Percentiles rank a stretch among this genome's conserved stretches.
These are phyloP conservation scores for Chrysemys picta DNA, from an alignment of 2,113 vertebrate genomes.

Conservation along the genomic window DNA sequence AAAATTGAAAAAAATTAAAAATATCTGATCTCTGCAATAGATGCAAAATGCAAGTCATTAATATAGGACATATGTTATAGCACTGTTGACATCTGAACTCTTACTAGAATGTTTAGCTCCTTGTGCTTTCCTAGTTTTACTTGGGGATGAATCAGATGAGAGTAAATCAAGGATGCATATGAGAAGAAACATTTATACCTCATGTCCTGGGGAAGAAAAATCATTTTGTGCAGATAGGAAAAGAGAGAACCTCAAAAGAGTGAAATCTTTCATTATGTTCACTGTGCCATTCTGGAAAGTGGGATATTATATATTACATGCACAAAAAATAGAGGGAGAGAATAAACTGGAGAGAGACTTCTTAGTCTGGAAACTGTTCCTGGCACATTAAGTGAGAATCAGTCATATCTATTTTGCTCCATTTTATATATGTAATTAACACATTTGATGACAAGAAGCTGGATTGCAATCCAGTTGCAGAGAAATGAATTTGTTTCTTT, in stretches of 20 bases:
- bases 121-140: conserved; percentile 13
- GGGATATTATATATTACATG: not conserved
- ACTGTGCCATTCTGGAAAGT: not conserved
- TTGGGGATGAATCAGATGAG: conserved; percentile 30
- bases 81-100: conserved; percentile 21
- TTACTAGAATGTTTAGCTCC: conserved; percentile 50
- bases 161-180: not conserved
- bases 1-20: conserved; percentile 58
- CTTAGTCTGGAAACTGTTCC: conserved; percentile 40
- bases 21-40: not conserved
- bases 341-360: not conserved
- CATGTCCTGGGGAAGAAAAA: not conserved
- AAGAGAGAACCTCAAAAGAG: not conserved
- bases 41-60: conserved; percentile 41
- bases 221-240: not conserved
- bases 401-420: conserved; percentile 27
- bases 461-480: not conserved
- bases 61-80: conserved; percentile 25
- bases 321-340: not conserved
- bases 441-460: conserved; percentile 39
- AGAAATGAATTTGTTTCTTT: conserved; percentile 17
- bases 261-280: conserved; percentile 18
- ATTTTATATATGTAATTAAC: conserved; percentile 32
- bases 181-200: not conserved
- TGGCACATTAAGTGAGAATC: conserved; percentile 39